Conservation (phyloP, 1,140 invertebrate species). For the Charaxes varanes region DNA sequence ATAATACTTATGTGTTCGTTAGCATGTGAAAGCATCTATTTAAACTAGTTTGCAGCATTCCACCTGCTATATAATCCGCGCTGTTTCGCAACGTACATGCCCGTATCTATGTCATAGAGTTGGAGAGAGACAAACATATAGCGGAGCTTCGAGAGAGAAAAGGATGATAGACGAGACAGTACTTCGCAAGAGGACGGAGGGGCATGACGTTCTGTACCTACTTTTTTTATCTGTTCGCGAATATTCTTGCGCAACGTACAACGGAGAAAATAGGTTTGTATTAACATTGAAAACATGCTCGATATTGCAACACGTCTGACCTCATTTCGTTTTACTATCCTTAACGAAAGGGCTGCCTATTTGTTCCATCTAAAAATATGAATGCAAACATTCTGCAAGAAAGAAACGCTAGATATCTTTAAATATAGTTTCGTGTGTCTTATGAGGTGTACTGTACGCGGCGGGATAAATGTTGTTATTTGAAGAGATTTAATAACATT, state of each 20-base stretch:
- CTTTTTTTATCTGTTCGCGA: constrained; percentile 68
- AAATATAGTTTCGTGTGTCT: too few relatives aligned
- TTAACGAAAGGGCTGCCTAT: constrained; percentile 10
- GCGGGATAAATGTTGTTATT: constrained; percentile 33
- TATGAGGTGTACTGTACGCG: constrained; percentile 40
- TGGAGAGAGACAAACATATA: constrained; percentile 31
- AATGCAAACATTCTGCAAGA: too few relatives aligned
- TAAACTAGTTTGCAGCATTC: constrained; percentile 68
- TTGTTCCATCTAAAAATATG: too few relatives aligned
- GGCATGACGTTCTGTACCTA: constrained; percentile 49
- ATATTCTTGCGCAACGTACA: constrained; percentile 69
- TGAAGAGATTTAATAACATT: constrained; percentile 15
- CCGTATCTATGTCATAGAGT: constrained; percentile 64
- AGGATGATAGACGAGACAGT: constrained; percentile 38
- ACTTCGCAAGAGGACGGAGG: constrained; percentile 65
- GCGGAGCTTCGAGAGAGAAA: constrained; percentile 24
- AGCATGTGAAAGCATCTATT: constrained; percentile 66
- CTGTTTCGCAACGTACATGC: constrained; percentile 65
- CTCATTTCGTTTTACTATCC: constrained; percentile 20
- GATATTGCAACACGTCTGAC: constrained; percentile 30
- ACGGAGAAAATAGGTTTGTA: constrained; percentile 51
- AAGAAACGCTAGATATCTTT: too few relatives aligned
- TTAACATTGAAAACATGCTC: constrained; percentile 31
- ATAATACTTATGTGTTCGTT: constrained; percentile 27
- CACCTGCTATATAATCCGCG: constrained; percentile 73